These are phyloP conservation scores for Odontothrips loti DNA, from an alignment of 2,888 invertebrate genomes.

Conservation along the genomic window DNA sequence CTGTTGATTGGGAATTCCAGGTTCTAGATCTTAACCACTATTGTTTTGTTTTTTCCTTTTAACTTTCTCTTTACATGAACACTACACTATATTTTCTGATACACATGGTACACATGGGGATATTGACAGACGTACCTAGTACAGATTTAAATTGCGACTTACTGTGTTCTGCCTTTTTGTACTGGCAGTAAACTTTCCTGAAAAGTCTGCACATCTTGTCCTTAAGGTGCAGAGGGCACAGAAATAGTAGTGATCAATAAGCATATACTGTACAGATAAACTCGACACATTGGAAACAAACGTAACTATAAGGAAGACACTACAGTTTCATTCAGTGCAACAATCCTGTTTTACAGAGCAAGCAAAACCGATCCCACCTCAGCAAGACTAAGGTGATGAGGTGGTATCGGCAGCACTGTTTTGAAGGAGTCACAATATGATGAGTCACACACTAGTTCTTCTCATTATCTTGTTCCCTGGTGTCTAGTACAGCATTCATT, in stretches of 20 bases:
- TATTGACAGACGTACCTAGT: background rate
- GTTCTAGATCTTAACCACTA: background rate
- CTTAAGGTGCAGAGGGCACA: constrained; percentile 37
- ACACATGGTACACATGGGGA: background rate
- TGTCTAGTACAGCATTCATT: no score
- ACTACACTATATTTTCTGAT: background rate
- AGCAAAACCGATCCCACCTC: no score
- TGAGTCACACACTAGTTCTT: no score
- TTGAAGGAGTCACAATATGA: no score
- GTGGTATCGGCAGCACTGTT: no score
- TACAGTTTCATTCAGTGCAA: no score
- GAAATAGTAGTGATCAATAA: constrained; percentile 27
- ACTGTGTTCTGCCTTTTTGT: constrained; percentile 44
- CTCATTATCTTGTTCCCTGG: no score
- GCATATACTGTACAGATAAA: background rate
- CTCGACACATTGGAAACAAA: no score
- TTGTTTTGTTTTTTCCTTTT: background rate
- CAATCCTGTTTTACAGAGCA: no score
- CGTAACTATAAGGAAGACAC: no score
- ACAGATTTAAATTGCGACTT: constrained; percentile 38
- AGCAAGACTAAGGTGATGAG: no score
- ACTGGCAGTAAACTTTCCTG: constrained; percentile 43
- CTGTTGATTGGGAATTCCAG: background rate
- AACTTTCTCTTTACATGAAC: background rate
- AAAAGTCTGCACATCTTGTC: constrained; percentile 42